Base-by-base conservation (phyloP, 2,113 vertebrate genomes). In the Chaenocephalus aceratus region DNA sequence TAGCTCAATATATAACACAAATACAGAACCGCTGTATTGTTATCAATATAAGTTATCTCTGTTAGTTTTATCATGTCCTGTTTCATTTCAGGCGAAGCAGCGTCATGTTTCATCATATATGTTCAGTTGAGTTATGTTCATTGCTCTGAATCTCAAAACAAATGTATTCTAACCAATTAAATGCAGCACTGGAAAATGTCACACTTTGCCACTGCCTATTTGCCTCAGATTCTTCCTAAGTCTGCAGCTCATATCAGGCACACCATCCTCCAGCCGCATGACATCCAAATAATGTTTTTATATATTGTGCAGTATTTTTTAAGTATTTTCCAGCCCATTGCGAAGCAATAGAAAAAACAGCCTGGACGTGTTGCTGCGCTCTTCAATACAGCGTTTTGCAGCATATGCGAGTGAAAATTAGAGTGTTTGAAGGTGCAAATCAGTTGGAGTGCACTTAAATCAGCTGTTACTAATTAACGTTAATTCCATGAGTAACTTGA, bases 121-220 rank as follows among this genome's bases (percentile, higher is more conserved):
- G 5, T 41, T 41, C 36, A 41, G 36, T 41, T 41, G 36, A 41
- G 36, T 41, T 56, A 26, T 72, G 76, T 86, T 81, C 86, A 84
- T 87, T 89, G 91, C 91, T 92, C 91, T 92, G 82, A 87, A 64
- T 81, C 36, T 75, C 68, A 64, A 77, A 84, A 67, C 36, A 41
- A 63, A 18, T 57, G 18, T 10, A 66, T 5, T 54, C 49, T 18
- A 63, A 66, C 82, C 65, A 83, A 73, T 81, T 58, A 64, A 77
- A 83, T 79, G 74, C 51, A 65, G 58, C 76, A 77, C 77, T 26
- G 16, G 45, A 88, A 86, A 91, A 89, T 80, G 85, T 85, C 88
- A 88, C 78, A 73, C 74, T 79, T 53, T 69, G 54, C 80, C 76
- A 48, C 61, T 12, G 63, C 68, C 64, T 83, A 53, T 76, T 77